Conservation (phyloP, 2,113 vertebrate species). For the Hyaena hyaena region DNA sequence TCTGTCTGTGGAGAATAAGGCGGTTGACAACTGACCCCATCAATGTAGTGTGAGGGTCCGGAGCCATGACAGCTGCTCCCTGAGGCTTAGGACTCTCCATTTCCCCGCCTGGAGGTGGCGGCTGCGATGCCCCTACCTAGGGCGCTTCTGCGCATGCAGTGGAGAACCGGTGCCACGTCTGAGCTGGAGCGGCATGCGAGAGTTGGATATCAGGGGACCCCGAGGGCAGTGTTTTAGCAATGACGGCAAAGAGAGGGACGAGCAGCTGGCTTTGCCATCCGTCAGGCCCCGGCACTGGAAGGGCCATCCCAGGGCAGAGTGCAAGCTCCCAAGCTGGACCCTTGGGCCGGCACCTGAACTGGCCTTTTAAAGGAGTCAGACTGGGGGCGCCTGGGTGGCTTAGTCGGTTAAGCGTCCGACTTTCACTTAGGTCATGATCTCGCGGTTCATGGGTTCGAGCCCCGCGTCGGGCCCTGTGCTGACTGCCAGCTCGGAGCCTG, state of each 20-base stretch:
- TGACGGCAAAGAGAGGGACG: accelerated
- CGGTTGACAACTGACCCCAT: not conserved
- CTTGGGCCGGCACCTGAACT: not conserved
- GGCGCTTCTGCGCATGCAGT: not conserved
- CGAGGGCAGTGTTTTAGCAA: not conserved
- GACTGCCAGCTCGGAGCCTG: no score
- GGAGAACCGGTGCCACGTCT: accelerated
- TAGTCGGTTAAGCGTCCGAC: no score
- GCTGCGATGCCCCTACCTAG: accelerated
- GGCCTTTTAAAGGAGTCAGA: not conserved
- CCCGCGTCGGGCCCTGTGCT: no score
- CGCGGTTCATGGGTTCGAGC: no score
- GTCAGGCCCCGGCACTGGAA: not conserved
- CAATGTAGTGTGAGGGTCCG: accelerated
- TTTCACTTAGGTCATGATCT: no score
- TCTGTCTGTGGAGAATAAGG: not conserved
- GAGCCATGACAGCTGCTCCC: not conserved
- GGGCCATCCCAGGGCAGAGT: accelerated
- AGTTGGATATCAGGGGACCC: not conserved
- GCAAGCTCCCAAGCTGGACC: not conserved
- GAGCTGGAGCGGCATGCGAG: not conserved
- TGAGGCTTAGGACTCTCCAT: accelerated
- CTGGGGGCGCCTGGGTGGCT: no score
- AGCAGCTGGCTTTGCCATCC: accelerated
- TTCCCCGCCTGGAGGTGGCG: accelerated